Conservation (phyloP, 37 sponge, comb jelly and placozoan genomes). For the Halichondria panicea region DNA sequence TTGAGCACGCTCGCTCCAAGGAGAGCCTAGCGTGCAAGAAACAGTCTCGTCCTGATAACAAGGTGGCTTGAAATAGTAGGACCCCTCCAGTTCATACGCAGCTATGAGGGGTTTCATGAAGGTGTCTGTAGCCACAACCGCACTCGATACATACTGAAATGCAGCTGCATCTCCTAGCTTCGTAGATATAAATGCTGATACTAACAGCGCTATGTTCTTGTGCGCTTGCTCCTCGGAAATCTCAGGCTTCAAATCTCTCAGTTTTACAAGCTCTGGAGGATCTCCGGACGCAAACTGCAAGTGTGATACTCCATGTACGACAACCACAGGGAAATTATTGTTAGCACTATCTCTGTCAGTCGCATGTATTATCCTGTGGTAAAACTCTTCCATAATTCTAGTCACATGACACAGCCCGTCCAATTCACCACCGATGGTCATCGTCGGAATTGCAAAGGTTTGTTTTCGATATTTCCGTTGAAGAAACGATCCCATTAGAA, state of each 20-base stretch:
- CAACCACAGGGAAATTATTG: constrained; percentile 63
- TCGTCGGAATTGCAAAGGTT: constrained; percentile 63
- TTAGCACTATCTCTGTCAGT: background rate
- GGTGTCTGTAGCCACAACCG: constrained; percentile 13
- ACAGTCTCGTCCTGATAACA: constrained; percentile 71
- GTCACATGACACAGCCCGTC: constrained; percentile 82
- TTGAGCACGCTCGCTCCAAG: constrained; percentile 61
- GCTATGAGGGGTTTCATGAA: constrained; percentile 60
- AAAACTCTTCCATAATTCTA: constrained; percentile 76
- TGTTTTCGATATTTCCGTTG: constrained; percentile 36
- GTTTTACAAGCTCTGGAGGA: constrained; percentile 56
- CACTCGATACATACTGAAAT: background rate
- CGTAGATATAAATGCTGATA: constrained; percentile 24
- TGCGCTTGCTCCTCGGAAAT: constrained; percentile 65
- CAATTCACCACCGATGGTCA: constrained; percentile 84
- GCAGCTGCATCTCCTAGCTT: constrained; percentile 5
- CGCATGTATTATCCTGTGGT: constrained; percentile 46
- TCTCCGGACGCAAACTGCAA: constrained; percentile 69
- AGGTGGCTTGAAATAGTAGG: constrained; percentile 76
- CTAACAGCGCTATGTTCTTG: constrained; percentile 22
- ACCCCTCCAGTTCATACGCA: constrained; percentile 80
- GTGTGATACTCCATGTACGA: constrained; percentile 73
- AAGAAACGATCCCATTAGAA: constrained; percentile 75
- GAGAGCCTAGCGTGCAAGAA: constrained; percentile 57
- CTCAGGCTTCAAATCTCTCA: constrained; percentile 74